These are phyloP conservation scores for Drosophila koepferae DNA, from an alignment of 2,888 invertebrate genomes.

Conservation along the genomic window DNA sequence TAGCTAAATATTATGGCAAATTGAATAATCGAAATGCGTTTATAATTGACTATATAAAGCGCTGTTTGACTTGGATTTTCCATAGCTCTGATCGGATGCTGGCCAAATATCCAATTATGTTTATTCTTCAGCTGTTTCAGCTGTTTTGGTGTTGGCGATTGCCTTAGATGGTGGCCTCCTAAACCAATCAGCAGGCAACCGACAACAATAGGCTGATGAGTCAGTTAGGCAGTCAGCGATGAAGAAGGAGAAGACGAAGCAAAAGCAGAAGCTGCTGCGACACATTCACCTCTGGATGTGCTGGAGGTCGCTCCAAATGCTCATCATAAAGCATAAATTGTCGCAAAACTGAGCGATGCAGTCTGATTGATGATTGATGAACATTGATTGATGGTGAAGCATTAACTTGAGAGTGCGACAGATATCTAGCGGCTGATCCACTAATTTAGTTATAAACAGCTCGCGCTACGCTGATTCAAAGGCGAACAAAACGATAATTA, in stretches of 20 bases:
- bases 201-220: constrained; percentile 22
- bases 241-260: not conserved
- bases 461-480: constrained; percentile 29
- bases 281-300: constrained; percentile 42
- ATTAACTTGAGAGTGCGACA: not conserved
- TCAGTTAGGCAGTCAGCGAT: constrained; percentile 29
- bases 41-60: constrained; percentile 17
- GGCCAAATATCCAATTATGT: constrained; percentile 14
- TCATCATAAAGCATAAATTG: constrained; percentile 66
- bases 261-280: constrained; percentile 15
- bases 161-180: constrained; percentile 47
- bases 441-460: constrained; percentile 57
- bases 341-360: constrained; percentile 39
- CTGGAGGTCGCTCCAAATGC: constrained; percentile 38
- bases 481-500: constrained; percentile 74
- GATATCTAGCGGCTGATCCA: constrained; percentile 13
- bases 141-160: constrained; percentile 17
- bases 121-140: constrained; percentile 12
- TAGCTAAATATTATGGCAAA: constrained; percentile 3
- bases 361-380: constrained; percentile 43
- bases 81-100: constrained; percentile 21
- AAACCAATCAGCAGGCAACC: constrained; percentile 42
- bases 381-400: not conserved
- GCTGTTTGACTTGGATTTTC: constrained; percentile 10
- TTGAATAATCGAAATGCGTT: constrained; percentile 25